Evolutionary conservation across 2,888 invertebrate genomes (phyloP).

Genomic region (Sarcophaga subvicina): DNA sequence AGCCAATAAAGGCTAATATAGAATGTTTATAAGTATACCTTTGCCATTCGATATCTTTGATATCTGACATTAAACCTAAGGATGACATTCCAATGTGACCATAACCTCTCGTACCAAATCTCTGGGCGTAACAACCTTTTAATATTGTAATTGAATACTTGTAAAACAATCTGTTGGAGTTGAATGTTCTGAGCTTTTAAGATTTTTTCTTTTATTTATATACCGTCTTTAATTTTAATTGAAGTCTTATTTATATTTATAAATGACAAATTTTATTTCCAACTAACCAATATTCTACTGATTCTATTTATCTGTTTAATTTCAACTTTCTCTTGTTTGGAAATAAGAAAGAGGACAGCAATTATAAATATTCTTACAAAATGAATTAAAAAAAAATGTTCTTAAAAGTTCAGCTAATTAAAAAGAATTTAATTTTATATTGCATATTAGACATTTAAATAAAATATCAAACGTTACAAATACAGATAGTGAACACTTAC

Average conservation of each 20-base stretch:
- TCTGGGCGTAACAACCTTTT: conserved; percentile 96
- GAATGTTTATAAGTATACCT: conserved; percentile 82
- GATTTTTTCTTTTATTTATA: not conserved
- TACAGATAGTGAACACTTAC: conserved; percentile 63
- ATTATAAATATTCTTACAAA: not conserved
- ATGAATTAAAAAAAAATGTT: not conserved
- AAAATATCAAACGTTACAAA: not conserved
- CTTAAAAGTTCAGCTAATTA: not conserved
- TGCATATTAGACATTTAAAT: not conserved
- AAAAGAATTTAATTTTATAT: not conserved
- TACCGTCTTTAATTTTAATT: not conserved
- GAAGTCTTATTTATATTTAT: too few relatives aligned
- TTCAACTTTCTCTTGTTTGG: not conserved
- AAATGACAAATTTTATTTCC: too few relatives aligned
- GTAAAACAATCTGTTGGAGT: not conserved
- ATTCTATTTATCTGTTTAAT: not conserved
- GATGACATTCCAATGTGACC: conserved; percentile 95
- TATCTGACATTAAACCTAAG: conserved; percentile 92
- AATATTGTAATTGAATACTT: conserved; percentile 22
- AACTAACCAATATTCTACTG: too few relatives aligned
- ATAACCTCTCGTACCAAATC: conserved; percentile 96
- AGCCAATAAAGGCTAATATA: not conserved
- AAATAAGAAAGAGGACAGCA: not conserved
- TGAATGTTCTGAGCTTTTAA: not conserved
- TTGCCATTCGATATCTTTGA: conserved; percentile 89